Base-by-base conservation (phyloP, 2,797 vertebrate genomes). In the Rhinophrynus dorsalis region DNA sequence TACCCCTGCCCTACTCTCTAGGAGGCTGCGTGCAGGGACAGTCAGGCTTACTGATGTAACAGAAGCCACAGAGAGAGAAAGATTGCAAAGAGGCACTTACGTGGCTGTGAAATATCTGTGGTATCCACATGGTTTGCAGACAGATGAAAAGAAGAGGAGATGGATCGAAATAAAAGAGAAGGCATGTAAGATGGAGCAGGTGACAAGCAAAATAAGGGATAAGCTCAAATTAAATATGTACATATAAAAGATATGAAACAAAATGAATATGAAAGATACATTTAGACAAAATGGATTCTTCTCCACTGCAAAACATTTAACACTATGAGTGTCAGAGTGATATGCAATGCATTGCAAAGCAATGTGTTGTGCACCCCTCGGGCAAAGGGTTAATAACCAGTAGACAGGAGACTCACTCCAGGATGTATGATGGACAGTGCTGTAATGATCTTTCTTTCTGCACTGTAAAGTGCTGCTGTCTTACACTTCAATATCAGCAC, bases 101-200 rank as follows among this genome's bases (percentile, higher is more conserved):
- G 92, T 93, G 93, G 89, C 78, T 89, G 88, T 89, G 90, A 88
- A 91, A 83, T 90, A 82, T 79, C 93, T 94, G 95, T 88, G 74
- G 75, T 82, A 89, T 81, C 90, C 92, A 94, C 89, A 88, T 79
- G 91, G 92, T 89, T 93, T 78, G 91, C 82, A 92, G 91, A 93
- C 81, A 87, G 88, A 92, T 88, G 88, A 78, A 85, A 90, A 84
- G 83, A 82, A 85, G 45, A 63, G 27, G 18, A 83, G 51, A 73
- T 80, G 84, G 76, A 83, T 67, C 80, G 83, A 81, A 85, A 79
- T 79, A 76, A 76, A 81, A 85, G 84, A 87, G 85, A 84, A 66
- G 20, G 69, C 54, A 66, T 68, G 80, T 80, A 85, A 92, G 87
- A 93, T 74, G 87, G 80, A 79, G 83, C 84, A 83, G 71, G 82